Evolutionary conservation across 2,888 invertebrate genomes (phyloP).

Genomic region (Rhagonycha fulva): DNA sequence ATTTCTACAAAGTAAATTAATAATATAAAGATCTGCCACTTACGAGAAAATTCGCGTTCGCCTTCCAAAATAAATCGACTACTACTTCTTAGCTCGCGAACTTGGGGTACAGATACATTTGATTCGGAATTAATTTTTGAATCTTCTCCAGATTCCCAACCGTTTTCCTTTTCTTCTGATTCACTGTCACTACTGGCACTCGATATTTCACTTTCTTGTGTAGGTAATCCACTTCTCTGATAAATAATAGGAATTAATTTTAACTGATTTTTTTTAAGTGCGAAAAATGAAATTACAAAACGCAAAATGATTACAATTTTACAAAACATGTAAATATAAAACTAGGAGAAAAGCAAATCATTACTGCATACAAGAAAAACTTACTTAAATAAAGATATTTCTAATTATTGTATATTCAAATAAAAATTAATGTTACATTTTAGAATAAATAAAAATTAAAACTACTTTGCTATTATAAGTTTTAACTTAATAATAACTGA

Average conservation of each 20-base stretch:
- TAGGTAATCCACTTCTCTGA: slow-evolving; percentile 7
- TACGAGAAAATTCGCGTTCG: slow-evolving; percentile 43
- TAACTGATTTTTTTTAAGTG: neutral
- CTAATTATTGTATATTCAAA: neutral
- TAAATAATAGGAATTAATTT: neutral
- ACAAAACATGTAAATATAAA: neutral
- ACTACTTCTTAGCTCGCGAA: slow-evolving; percentile 40
- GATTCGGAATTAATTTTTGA: slow-evolving; percentile 30
- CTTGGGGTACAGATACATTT: slow-evolving; percentile 36
- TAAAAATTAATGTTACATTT: neutral
- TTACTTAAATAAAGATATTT: neutral
- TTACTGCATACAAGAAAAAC: neutral
- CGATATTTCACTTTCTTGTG: slow-evolving; percentile 40
- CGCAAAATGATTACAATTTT: neutral
- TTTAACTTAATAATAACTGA: neutral
- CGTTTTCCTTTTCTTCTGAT: slow-evolving; percentile 46
- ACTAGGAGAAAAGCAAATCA: neutral
- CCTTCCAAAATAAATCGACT: slow-evolving; percentile 45
- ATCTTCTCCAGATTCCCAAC: slow-evolving; percentile 45
- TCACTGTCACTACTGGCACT: slow-evolving; percentile 42
- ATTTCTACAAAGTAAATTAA: neutral
- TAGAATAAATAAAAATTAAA: neutral
- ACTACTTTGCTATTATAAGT: neutral
- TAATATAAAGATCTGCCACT: slow-evolving; percentile 17
- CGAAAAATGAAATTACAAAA: neutral